phyloP scores from a whole-genome alignment of 1,140 invertebrate species.

The Maconellicoccus hirsutus region DNA sequence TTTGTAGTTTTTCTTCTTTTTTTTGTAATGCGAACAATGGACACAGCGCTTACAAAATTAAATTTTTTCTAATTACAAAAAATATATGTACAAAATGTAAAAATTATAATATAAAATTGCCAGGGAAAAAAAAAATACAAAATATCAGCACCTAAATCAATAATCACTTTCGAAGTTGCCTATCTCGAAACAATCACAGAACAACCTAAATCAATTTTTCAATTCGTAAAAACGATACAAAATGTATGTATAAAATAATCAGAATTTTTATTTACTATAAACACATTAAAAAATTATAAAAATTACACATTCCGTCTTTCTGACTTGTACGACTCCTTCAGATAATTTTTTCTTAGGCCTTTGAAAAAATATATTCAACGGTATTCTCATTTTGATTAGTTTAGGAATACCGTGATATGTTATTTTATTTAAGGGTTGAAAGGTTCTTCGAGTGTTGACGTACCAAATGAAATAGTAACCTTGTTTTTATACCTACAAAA shows the following conservation, averaged over 20 bases:
- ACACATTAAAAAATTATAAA: too few species aligned
- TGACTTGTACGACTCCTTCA: too few species aligned
- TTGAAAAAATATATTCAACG: too few species aligned
- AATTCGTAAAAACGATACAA: not conserved
- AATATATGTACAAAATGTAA: constrained; percentile 1
- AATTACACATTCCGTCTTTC: too few species aligned
- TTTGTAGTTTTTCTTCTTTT: too few species aligned
- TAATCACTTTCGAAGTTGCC: constrained; percentile 2
- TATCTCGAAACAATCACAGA: constrained; percentile 3
- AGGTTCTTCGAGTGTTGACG: too few species aligned
- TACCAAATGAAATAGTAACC: too few species aligned
- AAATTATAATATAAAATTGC: not conserved
- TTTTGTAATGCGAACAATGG: not conserved
- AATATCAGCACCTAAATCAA: not conserved
- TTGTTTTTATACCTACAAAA: too few species aligned
- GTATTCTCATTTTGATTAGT: too few species aligned
- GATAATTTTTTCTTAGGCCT: too few species aligned
- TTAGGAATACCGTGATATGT: too few species aligned
- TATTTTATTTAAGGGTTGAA: too few species aligned
- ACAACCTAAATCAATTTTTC: not conserved
- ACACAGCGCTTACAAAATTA: not conserved
- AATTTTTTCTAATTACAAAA: constrained; percentile 1
- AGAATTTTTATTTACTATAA: not conserved
- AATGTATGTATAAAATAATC: not conserved
- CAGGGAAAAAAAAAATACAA: not conserved